Evolutionary conservation across 2,888 invertebrate species (phyloP), one percentile per base, ranked within the genome.

Genomic region (Panorpa germanica): DNA sequence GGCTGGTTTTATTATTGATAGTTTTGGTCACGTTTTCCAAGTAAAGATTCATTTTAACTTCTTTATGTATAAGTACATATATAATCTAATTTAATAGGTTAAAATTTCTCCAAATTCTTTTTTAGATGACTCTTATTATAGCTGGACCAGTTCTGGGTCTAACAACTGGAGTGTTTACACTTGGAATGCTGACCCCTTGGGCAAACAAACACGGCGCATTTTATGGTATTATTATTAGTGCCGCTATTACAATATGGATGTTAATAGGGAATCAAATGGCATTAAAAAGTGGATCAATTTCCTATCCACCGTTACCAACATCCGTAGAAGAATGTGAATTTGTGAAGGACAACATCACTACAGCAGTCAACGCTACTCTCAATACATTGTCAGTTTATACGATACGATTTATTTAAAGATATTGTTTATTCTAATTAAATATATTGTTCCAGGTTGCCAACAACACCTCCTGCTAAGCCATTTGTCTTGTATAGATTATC

Each of bases 161-260:
- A 4, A 61, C 70, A 2, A 61, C 67, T 38, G 74, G 69, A 1
- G 59, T 72, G 3, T 75, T 75, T 41, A 53, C 66, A 5, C 45
- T 75, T 19, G 75, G 74, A 18, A 68, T 75, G 61, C 49, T 75
- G 34, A 50, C 71, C 28, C 74, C 76, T 0, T 68, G 60, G 53
- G 56, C 62, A 2, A 68, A 65, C 46, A n/a, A n/a, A n/a, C n/a
- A n/a, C n/a, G n/a, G n/a, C n/a, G n/a, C 49, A 1, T 38, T 48
- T n/a, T 38, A 39, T 4, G 46, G 47, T 8, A 44, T 50, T 19
- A 17, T 43, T 9, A 44, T 46, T 28, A 49, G 50, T 35, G 40
- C 52, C n/a, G 4, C 39, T 1, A 33, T 26, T 13, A 44, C 53
- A 41, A 22, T 43, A 0, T 49, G 48, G 48, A 39, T 54, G 26